Conservation (phyloP, 2,113 vertebrate species). For the Struthidea cinerea region DNA sequence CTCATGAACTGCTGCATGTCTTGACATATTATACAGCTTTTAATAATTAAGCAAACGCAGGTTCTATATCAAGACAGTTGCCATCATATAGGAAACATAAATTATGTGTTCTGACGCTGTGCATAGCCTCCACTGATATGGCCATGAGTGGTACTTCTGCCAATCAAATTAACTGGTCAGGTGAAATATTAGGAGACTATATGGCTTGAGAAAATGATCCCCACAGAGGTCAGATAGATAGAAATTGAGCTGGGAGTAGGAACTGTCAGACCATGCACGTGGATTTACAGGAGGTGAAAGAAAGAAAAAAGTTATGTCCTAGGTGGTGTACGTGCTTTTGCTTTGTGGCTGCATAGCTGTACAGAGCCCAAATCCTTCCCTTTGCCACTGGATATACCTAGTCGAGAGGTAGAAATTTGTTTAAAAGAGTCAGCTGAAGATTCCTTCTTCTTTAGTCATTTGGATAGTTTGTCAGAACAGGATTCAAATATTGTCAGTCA, state of each 20-base stretch:
- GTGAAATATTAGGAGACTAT: not conserved
- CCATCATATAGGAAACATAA: not conserved
- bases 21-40: not conserved
- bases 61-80: not conserved
- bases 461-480: conserved; percentile 25
- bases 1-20: not conserved
- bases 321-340: accelerated
- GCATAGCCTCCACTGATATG: not conserved
- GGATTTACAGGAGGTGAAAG: not conserved
- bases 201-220: not conserved
- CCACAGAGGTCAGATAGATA: not conserved
- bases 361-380: not conserved
- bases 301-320: not conserved
- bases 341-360: not conserved
- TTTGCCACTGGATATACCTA: not conserved
- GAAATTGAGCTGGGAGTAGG: not conserved
- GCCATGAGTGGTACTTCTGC: not conserved
- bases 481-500: conserved; percentile 35
- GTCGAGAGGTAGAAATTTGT: not conserved
- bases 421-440: not conserved
- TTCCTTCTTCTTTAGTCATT: not conserved
- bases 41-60: not conserved
- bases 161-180: not conserved
- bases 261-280: not conserved
- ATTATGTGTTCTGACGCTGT: not conserved